Base-by-base conservation (phyloP, 1,140 invertebrate species). In the Eupeodes corollae region DNA sequence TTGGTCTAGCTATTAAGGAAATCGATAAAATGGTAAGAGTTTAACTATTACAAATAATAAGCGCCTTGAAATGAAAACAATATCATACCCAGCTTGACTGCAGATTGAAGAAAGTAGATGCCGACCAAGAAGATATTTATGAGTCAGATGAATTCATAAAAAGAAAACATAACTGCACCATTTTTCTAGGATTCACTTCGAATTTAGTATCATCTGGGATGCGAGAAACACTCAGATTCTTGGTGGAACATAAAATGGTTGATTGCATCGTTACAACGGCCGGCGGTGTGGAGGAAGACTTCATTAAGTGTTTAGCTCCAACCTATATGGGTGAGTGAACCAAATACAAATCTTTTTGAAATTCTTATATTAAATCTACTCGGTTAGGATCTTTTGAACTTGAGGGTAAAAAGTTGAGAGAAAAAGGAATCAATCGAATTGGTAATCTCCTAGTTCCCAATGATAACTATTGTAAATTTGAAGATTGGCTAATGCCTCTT, bases 361-460 rank as follows among this genome's bases (percentile, higher is more conserved):
- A n/a, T n/a, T n/a, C n/a, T n/a, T n/a, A n/a, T n/a, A n/a, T n/a
- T n/a, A n/a, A n/a, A n/a, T n/a, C n/a, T n/a, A 35, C 12, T 15
- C 34, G 5, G 12, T 35, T 35, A 59, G 63, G 63, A 0, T 68
- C 66, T 12, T 98, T 98, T 70, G 71, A 83, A 64, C 73, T 97
- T 46, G 78, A 80, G 58, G 96, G 87, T 1, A 80, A 78, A 63
- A 70, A 70, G 35, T 73, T 96, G 13, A 74, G 94, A 48, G 80
- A 88, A 8, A 79, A 83, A 53, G 97, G 95, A 10, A 88, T 99
- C 32, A 99, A 99, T 70, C 75, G 97, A 55, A 98, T 96, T 55
- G 96, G 97, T 30, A 99, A 99, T 74, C 74, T 99, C 30, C 72
- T 99, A 19, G 93, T 98, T 2, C 96, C 97, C 6, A 99, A 99